Conservation (phyloP, 2,888 invertebrate genomes). For the Nomada hirtipes region DNA sequence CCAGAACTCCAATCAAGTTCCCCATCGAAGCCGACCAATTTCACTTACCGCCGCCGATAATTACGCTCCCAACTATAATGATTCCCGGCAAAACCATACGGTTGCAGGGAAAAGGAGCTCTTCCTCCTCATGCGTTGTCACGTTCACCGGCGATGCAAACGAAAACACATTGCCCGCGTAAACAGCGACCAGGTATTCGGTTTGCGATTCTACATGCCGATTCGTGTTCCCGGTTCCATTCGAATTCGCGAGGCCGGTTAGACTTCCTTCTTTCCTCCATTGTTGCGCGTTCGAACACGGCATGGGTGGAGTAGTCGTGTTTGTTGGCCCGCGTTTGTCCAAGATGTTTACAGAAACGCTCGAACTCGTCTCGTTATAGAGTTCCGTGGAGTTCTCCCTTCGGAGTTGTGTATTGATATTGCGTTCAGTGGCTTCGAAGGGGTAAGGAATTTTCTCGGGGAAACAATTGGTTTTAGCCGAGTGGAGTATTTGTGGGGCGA, state of each 20-base stretch:
- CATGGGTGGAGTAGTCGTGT: neutral
- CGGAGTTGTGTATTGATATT: neutral
- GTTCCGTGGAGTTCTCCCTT: too few species aligned
- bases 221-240: neutral
- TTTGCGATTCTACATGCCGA: too few species aligned
- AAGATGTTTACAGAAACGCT: conserved; percentile 1
- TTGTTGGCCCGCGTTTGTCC: neutral
- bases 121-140: neutral
- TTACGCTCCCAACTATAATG: too few species aligned
- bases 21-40: too few species aligned
- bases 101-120: too few species aligned
- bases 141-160: neutral
- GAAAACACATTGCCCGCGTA: neutral
- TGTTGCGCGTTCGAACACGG: neutral
- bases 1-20: too few species aligned
- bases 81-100: too few species aligned
- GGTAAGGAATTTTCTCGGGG: neutral
- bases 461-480: too few species aligned
- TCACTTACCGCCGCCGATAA: too few species aligned
- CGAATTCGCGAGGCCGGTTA: neutral
- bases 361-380: neutral
- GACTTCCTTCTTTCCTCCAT: neutral
- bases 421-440: too few species aligned
- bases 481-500: too few species aligned
- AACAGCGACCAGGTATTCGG: too few species aligned